Conservation (phyloP, 2,888 invertebrate species). For the Spodoptera picta region DNA sequence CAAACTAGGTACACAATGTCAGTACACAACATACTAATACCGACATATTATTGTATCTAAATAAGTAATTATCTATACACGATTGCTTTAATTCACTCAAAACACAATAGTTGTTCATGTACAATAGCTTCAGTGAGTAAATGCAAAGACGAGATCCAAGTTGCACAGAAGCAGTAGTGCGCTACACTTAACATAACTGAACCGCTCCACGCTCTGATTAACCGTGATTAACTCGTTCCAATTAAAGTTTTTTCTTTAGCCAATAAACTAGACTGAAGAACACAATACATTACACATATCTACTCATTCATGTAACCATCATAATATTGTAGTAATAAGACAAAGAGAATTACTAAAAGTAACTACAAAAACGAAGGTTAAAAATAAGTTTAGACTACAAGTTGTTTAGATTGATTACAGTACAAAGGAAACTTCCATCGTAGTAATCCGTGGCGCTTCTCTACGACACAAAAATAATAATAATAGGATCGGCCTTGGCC, state of each 20-base stretch:
- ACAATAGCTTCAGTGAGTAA: no score
- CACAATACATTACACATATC: background rate
- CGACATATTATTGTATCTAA: no score
- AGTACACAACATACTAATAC: no score
- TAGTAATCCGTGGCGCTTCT: constrained; percentile 8
- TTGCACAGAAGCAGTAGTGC: constrained; percentile 6
- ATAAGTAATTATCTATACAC: no score
- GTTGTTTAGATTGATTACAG: constrained; percentile 31
- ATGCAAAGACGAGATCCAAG: no score
- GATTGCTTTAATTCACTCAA: no score
- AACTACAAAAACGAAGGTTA: constrained; percentile 1
- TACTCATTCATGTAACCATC: constrained; percentile 5
- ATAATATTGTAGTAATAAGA: constrained; percentile 1
- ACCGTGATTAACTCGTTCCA: constrained; percentile 12
- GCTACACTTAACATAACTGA: constrained; percentile 24
- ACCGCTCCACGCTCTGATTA: constrained; percentile 49
- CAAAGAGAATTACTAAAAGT: background rate
- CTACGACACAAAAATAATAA: constrained; percentile 21
- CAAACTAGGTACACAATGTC: no score
- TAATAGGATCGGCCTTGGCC: constrained; percentile 38
- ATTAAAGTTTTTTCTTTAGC: constrained; percentile 15
- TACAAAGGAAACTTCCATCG: constrained; percentile 29
- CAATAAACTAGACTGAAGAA: background rate
- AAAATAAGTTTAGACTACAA: constrained; percentile 9
- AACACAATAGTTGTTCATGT: no score